Percentiles rank a stretch among this genome's conserved stretches.
These are phyloP conservation scores for Colaptes auratus DNA, from an alignment of 2,113 vertebrate species.

Conservation along the genomic window DNA sequence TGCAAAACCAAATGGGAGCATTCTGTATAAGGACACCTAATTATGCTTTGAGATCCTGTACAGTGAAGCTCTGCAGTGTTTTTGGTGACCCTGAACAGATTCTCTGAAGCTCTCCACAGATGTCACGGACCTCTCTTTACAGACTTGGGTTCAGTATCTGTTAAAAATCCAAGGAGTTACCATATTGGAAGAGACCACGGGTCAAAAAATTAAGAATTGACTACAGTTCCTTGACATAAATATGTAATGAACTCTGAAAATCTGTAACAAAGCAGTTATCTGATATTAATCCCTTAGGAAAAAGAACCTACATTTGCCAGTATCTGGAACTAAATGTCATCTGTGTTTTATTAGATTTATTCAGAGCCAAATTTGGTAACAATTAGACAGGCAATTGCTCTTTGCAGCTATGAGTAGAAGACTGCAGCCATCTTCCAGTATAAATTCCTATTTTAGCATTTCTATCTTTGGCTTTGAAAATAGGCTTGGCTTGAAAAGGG, in stretches of 20 bases:
- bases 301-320: not conserved
- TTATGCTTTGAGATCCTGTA: not conserved
- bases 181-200: not conserved
- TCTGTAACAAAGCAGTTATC: not conserved
- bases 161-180: not conserved
- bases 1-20: not conserved
- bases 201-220: not conserved
- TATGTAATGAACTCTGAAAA: not conserved
- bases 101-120: not conserved
- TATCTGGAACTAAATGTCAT: not conserved
- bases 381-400: not conserved
- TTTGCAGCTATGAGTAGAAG: not conserved
- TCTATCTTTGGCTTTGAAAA: slow-evolving; percentile 28
- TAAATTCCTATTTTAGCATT: slow-evolving; percentile 11
- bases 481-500: slow-evolving; percentile 20
- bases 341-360: not conserved
- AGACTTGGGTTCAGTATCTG: not conserved
- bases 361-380: not conserved
- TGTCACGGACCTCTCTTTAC: not conserved
- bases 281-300: not conserved
- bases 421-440: not conserved
- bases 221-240: not conserved
- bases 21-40: not conserved
- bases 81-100: not conserved
- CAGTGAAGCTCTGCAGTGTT: not conserved